A percentile compares a stretch with the other conserved stretches of the same genome.
Conservation (phyloP, 2,113 vertebrate species). For the Leucoraja erinaceus region DNA sequence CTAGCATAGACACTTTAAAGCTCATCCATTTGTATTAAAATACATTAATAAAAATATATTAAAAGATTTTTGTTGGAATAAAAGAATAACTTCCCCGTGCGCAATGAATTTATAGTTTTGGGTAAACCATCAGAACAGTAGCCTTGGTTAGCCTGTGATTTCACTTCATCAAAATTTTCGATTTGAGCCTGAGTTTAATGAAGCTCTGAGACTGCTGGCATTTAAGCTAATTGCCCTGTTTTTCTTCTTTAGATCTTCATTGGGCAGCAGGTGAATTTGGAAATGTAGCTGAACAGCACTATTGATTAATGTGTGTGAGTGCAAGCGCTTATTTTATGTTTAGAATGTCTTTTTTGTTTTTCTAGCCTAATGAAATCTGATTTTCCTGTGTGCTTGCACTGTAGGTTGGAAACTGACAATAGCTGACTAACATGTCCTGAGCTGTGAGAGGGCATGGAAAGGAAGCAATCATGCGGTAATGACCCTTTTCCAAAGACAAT, state of each 20-base stretch:
- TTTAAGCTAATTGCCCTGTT: slow-evolving; percentile 87
- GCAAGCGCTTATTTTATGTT: slow-evolving; percentile 90
- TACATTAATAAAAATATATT: background rate
- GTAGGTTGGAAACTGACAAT: slow-evolving; percentile 79
- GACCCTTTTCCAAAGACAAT: slow-evolving; percentile 79
- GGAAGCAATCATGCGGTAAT: slow-evolving; percentile 69
- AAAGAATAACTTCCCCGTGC: too few relatives aligned
- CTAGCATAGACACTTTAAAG: background rate
- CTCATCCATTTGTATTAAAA: background rate
- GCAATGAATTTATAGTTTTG: background rate
- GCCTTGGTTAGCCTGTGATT: slow-evolving; percentile 26
- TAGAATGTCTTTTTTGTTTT: slow-evolving; percentile 72
- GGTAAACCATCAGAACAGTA: background rate
- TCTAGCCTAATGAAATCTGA: slow-evolving; percentile 72
- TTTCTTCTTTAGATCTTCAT: slow-evolving; percentile 98
- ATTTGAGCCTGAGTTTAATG: slow-evolving; percentile 36
- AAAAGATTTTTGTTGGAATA: too few relatives aligned
- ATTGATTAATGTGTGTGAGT: slow-evolving; percentile 96
- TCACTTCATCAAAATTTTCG: slow-evolving; percentile 10
- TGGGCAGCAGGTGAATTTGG: slow-evolving; percentile 95
- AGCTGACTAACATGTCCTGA: slow-evolving; percentile 82
- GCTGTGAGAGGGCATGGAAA: slow-evolving; percentile 77
- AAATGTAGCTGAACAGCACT: slow-evolving; percentile 93
- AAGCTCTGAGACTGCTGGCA: slow-evolving; percentile 44
- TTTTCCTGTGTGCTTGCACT: slow-evolving; percentile 83